Evolutionary conservation across 2,888 invertebrate species (phyloP).

Genomic region (Lochmaea crataegi): DNA sequence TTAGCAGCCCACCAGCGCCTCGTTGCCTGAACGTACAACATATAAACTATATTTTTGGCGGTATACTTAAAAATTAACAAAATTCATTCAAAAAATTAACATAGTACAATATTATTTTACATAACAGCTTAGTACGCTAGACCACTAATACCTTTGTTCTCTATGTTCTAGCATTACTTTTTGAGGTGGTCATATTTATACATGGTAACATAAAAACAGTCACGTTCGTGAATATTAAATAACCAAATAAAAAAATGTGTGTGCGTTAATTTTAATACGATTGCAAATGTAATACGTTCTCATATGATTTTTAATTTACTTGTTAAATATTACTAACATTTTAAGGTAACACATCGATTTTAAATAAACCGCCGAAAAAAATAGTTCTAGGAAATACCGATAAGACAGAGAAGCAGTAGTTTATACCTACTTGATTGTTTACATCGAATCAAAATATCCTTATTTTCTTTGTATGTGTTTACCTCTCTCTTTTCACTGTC

Average conservation of each 20-base stretch:
- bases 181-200: too few species aligned
- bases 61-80: neutral
- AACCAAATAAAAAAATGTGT: too few species aligned
- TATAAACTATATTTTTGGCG: constrained; percentile 3
- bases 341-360: neutral
- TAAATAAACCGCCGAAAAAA: neutral
- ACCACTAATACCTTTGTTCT: too few species aligned
- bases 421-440: neutral
- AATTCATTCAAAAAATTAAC: neutral
- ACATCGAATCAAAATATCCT: constrained; percentile 8
- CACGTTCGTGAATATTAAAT: too few species aligned
- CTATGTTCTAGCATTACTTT: too few species aligned
- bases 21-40: neutral
- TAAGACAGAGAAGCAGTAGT: neutral
- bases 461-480: constrained; percentile 24
- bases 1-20: neutral
- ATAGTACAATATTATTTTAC: neutral
- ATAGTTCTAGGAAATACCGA: neutral
- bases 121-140: too few species aligned
- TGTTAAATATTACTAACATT: too few species aligned
- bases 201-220: too few species aligned
- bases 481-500: constrained; percentile 12
- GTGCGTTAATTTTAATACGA: too few species aligned
- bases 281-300: too few species aligned
- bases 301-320: too few species aligned